These are phyloP conservation scores for Sorex fumeus DNA, from an alignment of 2,113 vertebrate species.

Conservation along the genomic window DNA sequence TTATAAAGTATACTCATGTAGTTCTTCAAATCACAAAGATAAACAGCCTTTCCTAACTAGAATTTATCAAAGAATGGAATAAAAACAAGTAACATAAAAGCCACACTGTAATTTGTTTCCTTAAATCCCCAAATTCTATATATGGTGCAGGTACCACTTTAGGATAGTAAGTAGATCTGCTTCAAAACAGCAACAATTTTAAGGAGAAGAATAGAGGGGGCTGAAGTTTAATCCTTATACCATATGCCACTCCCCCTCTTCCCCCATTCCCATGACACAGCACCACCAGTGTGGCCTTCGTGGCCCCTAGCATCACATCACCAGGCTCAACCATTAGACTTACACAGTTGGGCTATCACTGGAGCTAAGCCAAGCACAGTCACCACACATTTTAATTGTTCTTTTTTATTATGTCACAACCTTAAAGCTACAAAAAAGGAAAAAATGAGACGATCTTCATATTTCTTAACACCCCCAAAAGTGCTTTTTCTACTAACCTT, in stretches of 20 bases:
- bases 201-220: neutral
- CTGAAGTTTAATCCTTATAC: no score
- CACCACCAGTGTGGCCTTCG: no score
- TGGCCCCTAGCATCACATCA: no score
- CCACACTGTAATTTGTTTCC: constrained; percentile 31
- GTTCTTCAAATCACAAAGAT: constrained; percentile 32
- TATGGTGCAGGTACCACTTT: neutral
- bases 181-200: constrained; percentile 12
- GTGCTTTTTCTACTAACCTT: constrained; percentile 53
- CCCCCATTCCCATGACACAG: no score
- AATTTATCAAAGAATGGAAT: constrained; percentile 47
- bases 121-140: constrained; percentile 45
- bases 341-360: no score
- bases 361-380: no score
- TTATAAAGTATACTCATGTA: constrained; percentile 36
- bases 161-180: neutral
- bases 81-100: constrained; percentile 25
- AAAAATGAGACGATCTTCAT: neutral
- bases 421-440: constrained; percentile 47
- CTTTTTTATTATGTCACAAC: constrained; percentile 34
- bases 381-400: constrained; percentile 3
- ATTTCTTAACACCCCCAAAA: neutral
- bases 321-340: no score
- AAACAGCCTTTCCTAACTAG: constrained; percentile 26
- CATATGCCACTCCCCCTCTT: no score